A percentile compares a stretch with the other conserved stretches of the same genome.
phyloP scores from a whole-genome alignment of 1,140 invertebrate species.

The Drosophila asahinai region DNA sequence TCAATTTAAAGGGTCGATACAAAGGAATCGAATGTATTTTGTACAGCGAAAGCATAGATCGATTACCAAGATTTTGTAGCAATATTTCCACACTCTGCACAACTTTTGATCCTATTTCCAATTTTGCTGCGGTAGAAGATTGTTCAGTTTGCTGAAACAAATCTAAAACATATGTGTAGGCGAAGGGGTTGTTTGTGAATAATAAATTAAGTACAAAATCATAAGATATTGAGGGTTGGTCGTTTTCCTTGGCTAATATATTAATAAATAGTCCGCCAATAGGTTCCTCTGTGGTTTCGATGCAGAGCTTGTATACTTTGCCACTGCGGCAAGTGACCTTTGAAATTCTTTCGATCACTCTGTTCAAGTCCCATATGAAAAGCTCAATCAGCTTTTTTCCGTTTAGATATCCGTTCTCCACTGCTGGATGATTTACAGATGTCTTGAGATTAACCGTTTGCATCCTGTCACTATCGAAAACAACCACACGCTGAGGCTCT shows the following conservation, averaged over 20 bases:
- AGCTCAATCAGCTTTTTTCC: not conserved
- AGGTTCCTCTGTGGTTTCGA: not conserved
- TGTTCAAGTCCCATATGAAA: conserved; percentile 1
- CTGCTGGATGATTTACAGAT: conserved; percentile 7
- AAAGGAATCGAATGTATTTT: too few relatives aligned
- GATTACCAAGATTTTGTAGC: not conserved
- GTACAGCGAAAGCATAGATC: too few relatives aligned
- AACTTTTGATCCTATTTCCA: not conserved
- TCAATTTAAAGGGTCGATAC: too few relatives aligned
- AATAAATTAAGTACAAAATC: not conserved
- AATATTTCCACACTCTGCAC: not conserved
- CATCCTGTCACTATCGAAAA: not conserved
- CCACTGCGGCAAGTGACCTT: conserved; percentile 4
- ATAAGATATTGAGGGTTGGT: not conserved
- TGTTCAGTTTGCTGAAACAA: not conserved
- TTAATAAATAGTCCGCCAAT: not conserved
- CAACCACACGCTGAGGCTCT: not conserved
- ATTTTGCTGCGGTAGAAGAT: too few relatives aligned
- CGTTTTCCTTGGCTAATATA: not conserved
- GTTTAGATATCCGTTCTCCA: not conserved
- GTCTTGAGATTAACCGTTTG: not conserved
- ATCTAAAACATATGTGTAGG: fast-evolving
- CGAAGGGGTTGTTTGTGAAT: not conserved
- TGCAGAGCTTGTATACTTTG: not conserved
- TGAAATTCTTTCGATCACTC: not conserved